A percentile compares a stretch with the other conserved stretches of the same genome.
These are phyloP conservation scores for Fringilla coelebs DNA, from an alignment of 2,797 vertebrate species.

Conservation along the genomic window DNA sequence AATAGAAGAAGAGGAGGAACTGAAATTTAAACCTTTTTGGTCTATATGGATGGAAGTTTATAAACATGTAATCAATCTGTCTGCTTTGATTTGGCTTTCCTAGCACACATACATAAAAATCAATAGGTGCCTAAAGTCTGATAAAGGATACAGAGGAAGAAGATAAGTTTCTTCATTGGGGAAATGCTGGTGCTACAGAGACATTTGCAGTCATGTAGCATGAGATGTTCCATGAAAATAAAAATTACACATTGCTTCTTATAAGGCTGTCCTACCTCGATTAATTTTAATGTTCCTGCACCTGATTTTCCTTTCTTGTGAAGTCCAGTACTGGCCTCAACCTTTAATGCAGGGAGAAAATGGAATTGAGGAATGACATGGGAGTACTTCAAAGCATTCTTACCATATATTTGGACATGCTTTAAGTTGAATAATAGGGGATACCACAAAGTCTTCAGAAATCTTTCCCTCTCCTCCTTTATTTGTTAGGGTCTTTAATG, in stretches of 20 bases:
- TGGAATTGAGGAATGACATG: neutral
- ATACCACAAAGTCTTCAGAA: neutral
- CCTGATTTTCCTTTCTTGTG: neutral
- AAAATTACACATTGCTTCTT: neutral
- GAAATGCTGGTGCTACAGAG: neutral
- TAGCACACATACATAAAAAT: neutral
- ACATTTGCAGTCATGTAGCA: neutral
- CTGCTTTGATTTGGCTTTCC: neutral
- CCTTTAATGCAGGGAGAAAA: neutral
- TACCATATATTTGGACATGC: neutral
- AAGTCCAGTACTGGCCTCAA: neutral
- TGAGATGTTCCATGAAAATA: neutral
- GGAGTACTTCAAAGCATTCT: neutral
- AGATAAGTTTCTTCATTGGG: neutral
- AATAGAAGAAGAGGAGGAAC: neutral
- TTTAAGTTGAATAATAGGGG: neutral
- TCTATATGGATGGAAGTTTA: neutral
- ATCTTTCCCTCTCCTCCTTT: neutral
- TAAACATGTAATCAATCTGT: neutral
- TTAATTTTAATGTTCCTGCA: neutral
- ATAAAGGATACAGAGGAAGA: neutral
- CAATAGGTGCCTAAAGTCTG: neutral
- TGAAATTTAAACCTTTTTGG: neutral
- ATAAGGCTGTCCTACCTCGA: neutral
- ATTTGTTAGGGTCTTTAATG: neutral